These are phyloP conservation scores for Cataglyphis altisquamis DNA, from an alignment of 2,888 invertebrate genomes.

Conservation along the genomic window DNA sequence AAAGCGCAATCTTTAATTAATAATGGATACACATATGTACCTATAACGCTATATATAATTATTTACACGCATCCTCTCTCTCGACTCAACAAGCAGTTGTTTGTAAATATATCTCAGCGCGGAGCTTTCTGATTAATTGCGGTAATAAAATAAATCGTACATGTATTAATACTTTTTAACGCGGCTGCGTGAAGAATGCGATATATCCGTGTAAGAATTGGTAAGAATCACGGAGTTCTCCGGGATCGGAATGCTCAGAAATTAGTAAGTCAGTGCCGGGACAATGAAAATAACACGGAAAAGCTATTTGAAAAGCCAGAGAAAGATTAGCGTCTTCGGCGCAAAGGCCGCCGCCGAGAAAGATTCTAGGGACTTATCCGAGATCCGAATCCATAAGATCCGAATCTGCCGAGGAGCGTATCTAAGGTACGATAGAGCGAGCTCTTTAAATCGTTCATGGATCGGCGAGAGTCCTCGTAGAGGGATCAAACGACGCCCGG, in stretches of 20 bases:
- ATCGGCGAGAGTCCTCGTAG: slow-evolving; percentile 68
- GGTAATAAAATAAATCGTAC: slow-evolving; percentile 5
- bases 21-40: not conserved
- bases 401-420: slow-evolving; percentile 43
- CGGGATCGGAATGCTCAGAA: slow-evolving; percentile 62
- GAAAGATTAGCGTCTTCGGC: slow-evolving; percentile 62
- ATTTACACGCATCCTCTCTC: slow-evolving; percentile 14
- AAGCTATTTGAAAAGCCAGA: slow-evolving; percentile 69
- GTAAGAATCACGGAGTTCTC: not conserved
- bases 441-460: slow-evolving; percentile 67
- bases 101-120: slow-evolving; percentile 33
- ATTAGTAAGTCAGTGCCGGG: slow-evolving; percentile 69
- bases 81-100: slow-evolving; percentile 15
- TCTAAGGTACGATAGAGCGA: slow-evolving; percentile 53
- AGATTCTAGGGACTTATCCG: slow-evolving; percentile 63
- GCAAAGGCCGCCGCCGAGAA: slow-evolving; percentile 59
- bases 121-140: slow-evolving; percentile 4
- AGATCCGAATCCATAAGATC: slow-evolving; percentile 65
- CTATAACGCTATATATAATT: not conserved
- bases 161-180: slow-evolving; percentile 34
- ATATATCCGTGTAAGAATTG: not conserved
- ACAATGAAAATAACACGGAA: slow-evolving; percentile 67
- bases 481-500: slow-evolving; percentile 78
- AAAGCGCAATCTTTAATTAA: not conserved
- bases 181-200: not conserved